Evolutionary conservation across 1,140 invertebrate genomes (phyloP).

Genomic region (Drosophila simulans): DNA sequence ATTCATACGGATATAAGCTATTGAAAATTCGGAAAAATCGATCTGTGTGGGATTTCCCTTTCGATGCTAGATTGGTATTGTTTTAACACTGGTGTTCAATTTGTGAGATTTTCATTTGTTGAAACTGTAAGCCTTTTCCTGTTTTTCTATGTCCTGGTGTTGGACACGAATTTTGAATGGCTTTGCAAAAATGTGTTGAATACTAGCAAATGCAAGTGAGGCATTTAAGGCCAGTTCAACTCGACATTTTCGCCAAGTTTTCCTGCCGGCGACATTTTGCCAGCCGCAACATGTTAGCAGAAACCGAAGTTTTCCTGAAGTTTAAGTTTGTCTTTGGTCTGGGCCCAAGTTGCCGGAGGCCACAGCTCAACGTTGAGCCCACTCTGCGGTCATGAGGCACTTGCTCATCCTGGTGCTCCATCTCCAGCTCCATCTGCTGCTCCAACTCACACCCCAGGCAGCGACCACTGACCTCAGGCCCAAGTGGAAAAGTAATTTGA

Average conservation of each 20-base stretch:
- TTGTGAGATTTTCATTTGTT: background rate
- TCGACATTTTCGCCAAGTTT: conserved; percentile 23
- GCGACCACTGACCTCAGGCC: conserved; percentile 5
- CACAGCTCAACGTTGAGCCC: conserved; percentile 26
- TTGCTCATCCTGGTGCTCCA: conserved; percentile 1
- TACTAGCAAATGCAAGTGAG: too few relatives aligned
- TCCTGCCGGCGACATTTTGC: conserved; percentile 28
- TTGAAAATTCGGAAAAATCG: background rate
- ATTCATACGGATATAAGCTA: conserved; percentile 1
- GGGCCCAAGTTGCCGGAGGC: conserved; percentile 10
- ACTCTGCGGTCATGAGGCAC: conserved; percentile 27
- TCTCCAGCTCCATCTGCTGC: background rate
- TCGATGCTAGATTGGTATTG: background rate
- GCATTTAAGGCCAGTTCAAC: conserved; percentile 17
- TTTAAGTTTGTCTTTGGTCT: conserved; percentile 35
- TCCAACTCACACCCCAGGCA: background rate
- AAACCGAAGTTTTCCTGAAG: conserved; percentile 39
- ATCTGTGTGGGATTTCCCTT: background rate
- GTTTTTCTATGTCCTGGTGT: too few relatives aligned
- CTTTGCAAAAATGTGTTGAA: too few relatives aligned
- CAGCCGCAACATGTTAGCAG: conserved; percentile 46
- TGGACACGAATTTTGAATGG: too few relatives aligned
- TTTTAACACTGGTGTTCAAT: background rate
- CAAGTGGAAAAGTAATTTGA: conserved; percentile 34
- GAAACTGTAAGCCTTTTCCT: background rate